phyloP scores from a whole-genome alignment of 2,113 vertebrate genomes.

The Cavia aperea region DNA sequence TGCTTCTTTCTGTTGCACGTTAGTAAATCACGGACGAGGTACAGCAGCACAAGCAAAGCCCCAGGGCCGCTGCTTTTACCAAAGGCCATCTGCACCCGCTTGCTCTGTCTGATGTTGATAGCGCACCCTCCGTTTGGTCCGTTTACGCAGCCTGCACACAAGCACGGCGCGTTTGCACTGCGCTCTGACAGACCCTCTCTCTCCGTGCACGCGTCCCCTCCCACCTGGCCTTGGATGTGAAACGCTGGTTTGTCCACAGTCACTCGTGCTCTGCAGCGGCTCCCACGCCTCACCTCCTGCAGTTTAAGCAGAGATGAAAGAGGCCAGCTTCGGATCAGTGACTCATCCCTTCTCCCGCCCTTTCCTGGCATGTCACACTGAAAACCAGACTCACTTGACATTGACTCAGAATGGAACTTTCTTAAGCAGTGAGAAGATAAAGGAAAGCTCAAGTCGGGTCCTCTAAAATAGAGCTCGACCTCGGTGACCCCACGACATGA shows the following conservation, averaged over 20 bases:
- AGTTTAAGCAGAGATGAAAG: constrained; percentile 56
- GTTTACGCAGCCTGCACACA: not conserved
- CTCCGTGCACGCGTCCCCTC: not conserved
- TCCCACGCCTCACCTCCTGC: constrained; percentile 56
- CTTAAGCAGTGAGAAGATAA: constrained; percentile 65
- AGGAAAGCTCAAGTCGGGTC: constrained; percentile 70
- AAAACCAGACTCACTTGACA: constrained; percentile 74
- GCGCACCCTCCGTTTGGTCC: not conserved
- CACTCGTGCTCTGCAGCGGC: constrained; percentile 26
- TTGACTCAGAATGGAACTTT: constrained; percentile 75
- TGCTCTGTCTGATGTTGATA: not conserved
- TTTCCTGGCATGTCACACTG: constrained; percentile 58
- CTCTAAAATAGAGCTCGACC: constrained; percentile 65
- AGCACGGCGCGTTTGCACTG: constrained; percentile 19
- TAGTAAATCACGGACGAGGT: not conserved
- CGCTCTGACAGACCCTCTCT: not conserved
- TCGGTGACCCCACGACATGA: constrained; percentile 49
- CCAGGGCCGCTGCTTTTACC: not conserved
- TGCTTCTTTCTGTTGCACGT: rapidly evolving
- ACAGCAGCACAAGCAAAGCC: not conserved
- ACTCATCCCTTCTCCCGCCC: constrained; percentile 73
- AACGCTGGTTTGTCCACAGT: constrained; percentile 38
- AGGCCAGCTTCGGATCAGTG: constrained; percentile 73
- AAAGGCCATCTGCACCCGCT: not conserved
- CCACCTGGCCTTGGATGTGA: not conserved